Percentiles rank a stretch among this genome's conserved stretches.
These are phyloP conservation scores for Chrysemys picta DNA, from an alignment of 2,113 vertebrate genomes.

Conservation along the genomic window DNA sequence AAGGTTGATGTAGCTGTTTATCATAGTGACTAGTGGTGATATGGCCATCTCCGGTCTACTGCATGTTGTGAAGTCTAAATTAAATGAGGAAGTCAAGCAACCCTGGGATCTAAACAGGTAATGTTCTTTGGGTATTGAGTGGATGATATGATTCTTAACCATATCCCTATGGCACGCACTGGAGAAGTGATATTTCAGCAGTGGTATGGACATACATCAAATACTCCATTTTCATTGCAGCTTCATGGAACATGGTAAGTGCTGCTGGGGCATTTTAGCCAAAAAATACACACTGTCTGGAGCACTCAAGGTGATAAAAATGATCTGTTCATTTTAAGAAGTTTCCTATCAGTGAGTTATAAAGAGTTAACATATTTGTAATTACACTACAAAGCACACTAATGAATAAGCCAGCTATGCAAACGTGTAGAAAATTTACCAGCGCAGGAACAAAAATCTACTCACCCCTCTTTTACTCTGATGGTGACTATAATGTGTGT, in stretches of 20 bases:
- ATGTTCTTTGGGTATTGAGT: constrained; percentile 63
- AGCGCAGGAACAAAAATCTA: background rate
- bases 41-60: background rate
- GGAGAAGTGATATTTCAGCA: background rate
- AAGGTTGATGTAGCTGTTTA: background rate
- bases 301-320: background rate
- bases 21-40: background rate
- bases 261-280: background rate
- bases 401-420: background rate
- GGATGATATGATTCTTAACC: constrained; percentile 54
- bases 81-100: background rate
- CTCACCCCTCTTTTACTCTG: constrained; percentile 5
- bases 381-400: background rate
- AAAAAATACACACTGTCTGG: background rate
- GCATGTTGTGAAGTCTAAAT: background rate
- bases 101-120: background rate
- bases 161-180: background rate
- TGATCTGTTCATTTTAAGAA: background rate
- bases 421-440: background rate
- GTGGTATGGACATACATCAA: background rate
- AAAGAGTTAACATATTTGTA: background rate
- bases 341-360: background rate
- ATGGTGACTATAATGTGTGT: background rate
- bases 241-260: background rate
- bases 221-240: background rate